Percentiles rank a stretch among this genome's conserved stretches.
These are phyloP conservation scores for Pitangus sulphuratus DNA, from an alignment of 2,797 vertebrate genomes.

Conservation along the genomic window DNA sequence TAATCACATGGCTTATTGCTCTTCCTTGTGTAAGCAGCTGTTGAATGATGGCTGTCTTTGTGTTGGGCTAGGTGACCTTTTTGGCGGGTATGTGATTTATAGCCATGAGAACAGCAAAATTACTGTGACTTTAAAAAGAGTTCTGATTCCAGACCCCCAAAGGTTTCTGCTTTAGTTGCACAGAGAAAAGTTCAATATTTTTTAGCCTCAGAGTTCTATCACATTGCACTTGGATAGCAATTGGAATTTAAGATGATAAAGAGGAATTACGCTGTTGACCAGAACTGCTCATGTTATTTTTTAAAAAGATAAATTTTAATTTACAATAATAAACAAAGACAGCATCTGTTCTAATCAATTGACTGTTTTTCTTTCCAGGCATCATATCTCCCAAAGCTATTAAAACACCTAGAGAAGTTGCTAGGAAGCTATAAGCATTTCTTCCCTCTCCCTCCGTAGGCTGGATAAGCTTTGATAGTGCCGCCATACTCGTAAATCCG, in stretches of 20 bases:
- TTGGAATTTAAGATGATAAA: background rate
- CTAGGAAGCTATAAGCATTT: background rate
- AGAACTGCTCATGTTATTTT: background rate
- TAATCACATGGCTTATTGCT: background rate
- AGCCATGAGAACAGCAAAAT: background rate
- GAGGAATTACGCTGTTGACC: background rate
- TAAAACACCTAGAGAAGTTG: background rate
- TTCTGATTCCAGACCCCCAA: background rate
- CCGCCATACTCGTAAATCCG: accelerated
- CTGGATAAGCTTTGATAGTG: background rate
- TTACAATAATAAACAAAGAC: background rate
- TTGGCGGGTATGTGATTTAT: accelerated
- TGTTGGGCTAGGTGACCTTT: background rate
- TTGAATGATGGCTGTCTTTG: background rate
- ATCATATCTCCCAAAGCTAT: background rate
- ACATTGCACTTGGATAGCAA: background rate
- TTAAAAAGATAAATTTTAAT: background rate
- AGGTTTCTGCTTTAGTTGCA: background rate
- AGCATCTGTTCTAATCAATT: background rate
- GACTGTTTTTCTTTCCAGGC: background rate
- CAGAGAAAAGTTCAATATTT: background rate
- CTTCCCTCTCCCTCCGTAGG: background rate
- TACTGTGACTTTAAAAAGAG: background rate
- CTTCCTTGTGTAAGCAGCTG: background rate
- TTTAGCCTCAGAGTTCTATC: background rate